Evolutionary conservation across 2,888 invertebrate genomes (phyloP).

Genomic region (Lasioglossum pauxillum): DNA sequence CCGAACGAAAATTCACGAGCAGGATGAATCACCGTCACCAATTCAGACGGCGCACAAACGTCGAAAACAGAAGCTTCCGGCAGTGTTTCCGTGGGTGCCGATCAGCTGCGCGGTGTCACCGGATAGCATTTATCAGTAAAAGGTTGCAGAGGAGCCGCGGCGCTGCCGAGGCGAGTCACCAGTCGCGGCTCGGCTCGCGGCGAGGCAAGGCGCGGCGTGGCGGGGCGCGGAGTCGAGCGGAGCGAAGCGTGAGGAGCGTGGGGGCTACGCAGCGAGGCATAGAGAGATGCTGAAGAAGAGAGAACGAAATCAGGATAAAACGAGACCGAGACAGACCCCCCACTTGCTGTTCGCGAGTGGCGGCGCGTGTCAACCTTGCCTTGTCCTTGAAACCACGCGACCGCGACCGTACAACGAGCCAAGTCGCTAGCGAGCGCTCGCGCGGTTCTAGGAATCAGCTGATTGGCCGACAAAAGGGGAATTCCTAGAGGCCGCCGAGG

Average conservation of each 20-base stretch:
- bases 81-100: slow-evolving; percentile 36
- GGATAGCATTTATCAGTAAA: slow-evolving; percentile 57
- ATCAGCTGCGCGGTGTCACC: slow-evolving; percentile 45
- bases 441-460: slow-evolving; percentile 72
- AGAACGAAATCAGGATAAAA: slow-evolving; percentile 38
- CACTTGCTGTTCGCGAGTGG: slow-evolving; percentile 72
- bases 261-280: slow-evolving; percentile 35
- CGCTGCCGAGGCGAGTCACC: slow-evolving; percentile 21
- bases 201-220: background rate
- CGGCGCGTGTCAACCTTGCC: slow-evolving; percentile 84
- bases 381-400: slow-evolving; percentile 84
- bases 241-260: slow-evolving; percentile 28
- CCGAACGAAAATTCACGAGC: background rate
- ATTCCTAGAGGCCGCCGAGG: slow-evolving; percentile 48
- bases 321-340: slow-evolving; percentile 63
- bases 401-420: slow-evolving; percentile 78
- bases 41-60: background rate
- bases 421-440: slow-evolving; percentile 61
- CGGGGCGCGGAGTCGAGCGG: background rate
- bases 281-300: slow-evolving; percentile 46
- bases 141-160: slow-evolving; percentile 49
- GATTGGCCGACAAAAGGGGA: slow-evolving; percentile 63
- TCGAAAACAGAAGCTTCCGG: slow-evolving; percentile 16
- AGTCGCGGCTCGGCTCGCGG: slow-evolving; percentile 27
- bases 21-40: background rate